Evolutionary conservation across 2,888 invertebrate species (phyloP), one percentile per base, ranked within the genome.

Genomic region (Sipha maydis): DNA sequence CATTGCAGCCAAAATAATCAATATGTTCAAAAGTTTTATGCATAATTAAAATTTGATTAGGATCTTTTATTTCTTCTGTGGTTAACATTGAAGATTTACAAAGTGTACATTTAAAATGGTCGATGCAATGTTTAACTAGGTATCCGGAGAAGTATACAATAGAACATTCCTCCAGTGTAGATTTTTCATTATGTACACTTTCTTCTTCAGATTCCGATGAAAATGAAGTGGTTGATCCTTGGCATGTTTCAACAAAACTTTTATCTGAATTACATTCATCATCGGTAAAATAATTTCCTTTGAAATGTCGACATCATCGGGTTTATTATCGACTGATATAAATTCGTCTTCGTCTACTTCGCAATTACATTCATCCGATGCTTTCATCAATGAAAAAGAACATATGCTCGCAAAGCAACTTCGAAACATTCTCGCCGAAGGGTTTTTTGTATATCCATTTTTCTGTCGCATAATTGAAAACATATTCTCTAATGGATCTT

Each of bases 401-500:
- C 73, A 41, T 76, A 56, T 77, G 69, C 77, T 78, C 2, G 54
- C 31, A 89, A 84, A 79, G 54, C 89, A 67, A 54, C 80, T 85
- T 28, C 90, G 85, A 80, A 90, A 90, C 67, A 90, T 89, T 79
- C 89, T 67, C 48, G 90, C 89, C 34, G 90, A 89, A 28, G 90
- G 90, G 61, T 88, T 90, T 69, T 80, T 80, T 89, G n/a, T n/a
- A n/a, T n/a, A n/a, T n/a, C n/a, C n/a, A n/a, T n/a, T n/a, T n/a
- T n/a, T n/a, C n/a, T n/a, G 90, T 73, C 90, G 78, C 7, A 90
- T 56, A 14, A 90, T 89, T 5, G 90, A 90, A 89, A 90, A 90
- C 31, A 90, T 89, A 89, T 90, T 91, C 89, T 91, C 91, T 7
- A 91, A 67, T 1, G 90, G 90, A 89, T 91, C 91, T 89, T 90